Evolutionary conservation across 2,113 vertebrate genomes (phyloP).

Genomic region (Elanus axillaris): DNA sequence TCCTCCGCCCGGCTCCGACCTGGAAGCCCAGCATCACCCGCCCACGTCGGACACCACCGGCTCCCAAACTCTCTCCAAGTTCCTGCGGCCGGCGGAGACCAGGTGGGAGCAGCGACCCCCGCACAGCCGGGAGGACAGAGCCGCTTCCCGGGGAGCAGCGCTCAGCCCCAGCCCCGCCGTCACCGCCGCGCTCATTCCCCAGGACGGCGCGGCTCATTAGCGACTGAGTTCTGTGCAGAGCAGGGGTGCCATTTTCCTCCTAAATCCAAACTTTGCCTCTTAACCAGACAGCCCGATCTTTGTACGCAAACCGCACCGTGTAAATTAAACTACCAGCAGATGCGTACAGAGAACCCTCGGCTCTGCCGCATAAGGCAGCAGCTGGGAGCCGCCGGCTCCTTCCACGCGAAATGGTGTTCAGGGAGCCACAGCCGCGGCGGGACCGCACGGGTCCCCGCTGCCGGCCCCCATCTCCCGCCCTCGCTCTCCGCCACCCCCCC

Average conservation of each 20-base stretch:
- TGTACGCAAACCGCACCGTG: neutral
- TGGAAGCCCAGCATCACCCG: neutral
- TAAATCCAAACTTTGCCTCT: neutral
- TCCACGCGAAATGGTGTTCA: neutral
- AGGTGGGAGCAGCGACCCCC: neutral
- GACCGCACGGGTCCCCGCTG: neutral
- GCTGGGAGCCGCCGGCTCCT: neutral
- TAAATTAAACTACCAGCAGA: neutral
- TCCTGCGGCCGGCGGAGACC: neutral
- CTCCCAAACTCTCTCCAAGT: neutral
- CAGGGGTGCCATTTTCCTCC: neutral
- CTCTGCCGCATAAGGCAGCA: neutral
- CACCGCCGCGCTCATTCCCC: neutral
- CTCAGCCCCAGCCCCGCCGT: neutral
- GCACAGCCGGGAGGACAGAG: neutral
- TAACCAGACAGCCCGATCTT: neutral
- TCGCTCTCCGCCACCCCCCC: neutral
- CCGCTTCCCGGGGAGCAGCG: neutral
- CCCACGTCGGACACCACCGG: neutral
- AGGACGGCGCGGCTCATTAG: neutral
- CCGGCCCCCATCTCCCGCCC: neutral
- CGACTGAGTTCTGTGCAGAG: neutral
- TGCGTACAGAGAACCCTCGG: neutral
- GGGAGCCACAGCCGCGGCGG: neutral
- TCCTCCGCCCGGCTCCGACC: neutral